Evolutionary conservation across 1,140 invertebrate genomes (phyloP), one percentile per base, ranked within the genome.

Genomic region (Apocrypta bakeri): DNA sequence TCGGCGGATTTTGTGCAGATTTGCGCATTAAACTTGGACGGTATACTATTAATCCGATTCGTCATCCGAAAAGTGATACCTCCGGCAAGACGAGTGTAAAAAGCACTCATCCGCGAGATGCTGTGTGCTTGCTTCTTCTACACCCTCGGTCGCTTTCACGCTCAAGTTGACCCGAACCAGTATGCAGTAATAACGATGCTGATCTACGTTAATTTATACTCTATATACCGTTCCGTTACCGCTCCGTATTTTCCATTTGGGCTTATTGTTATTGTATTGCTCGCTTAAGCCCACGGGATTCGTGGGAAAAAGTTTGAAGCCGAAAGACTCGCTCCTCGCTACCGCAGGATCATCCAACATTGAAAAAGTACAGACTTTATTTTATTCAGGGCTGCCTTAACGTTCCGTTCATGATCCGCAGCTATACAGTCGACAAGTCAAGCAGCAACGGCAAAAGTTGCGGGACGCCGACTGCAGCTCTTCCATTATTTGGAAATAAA

Each of bases 1-100:
- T 66, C 85, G 86, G 79, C 86, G 87, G 88, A 89, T 91, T 90
- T 90, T 87, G 48, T 21, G 48, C 88, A 87, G 86, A 89, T 89
- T 83, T 85, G 80, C 75, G 87, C 85, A 90, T 89, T 87, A 89
- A 89, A 88, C 85, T 86, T 3, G 75, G 72, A 12, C 74, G 31
- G 82, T 79, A 69, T 82, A 21, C 78, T 72, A 88, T 88, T 87
- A 88, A 88, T 87, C 85, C 85, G 82, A 87, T 88, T 86, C 83
- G 84, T 87, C 86, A 86, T 80, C 61, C 81, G 83, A 85, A 86
- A 86, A 87, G 83, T 83, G 84, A 87, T 87, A 86, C 82, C 85
- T 78, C 33, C 40, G 29, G 1, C 37, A 37, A n/a, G n/a, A n/a
- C 11, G 6, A 24, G 24, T 24, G 64, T 7, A 27, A 25, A 68